Conservation (phyloP, 2,888 invertebrate genomes). For the Orthosia incerta region DNA sequence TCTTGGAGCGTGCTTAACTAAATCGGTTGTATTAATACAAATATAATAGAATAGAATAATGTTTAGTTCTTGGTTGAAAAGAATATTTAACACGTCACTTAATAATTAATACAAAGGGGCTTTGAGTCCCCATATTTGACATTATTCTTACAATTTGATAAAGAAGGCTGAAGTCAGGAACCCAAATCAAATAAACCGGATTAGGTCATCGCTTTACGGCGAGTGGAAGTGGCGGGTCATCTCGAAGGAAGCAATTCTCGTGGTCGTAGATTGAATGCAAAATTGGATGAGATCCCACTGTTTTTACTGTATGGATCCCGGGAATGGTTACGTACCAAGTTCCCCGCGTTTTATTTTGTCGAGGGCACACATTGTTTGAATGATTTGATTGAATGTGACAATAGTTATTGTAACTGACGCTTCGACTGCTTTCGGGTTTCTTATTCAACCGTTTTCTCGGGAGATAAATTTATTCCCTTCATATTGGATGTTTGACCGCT, state of each 20-base stretch:
- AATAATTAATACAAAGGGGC: slow-evolving; percentile 53
- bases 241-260: slow-evolving; percentile 89
- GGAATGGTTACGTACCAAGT: slow-evolving; percentile 81
- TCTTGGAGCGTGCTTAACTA: slow-evolving; percentile 19
- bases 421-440: slow-evolving; percentile 76
- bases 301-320: slow-evolving; percentile 87
- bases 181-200: slow-evolving; percentile 90
- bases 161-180: slow-evolving; percentile 85
- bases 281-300: slow-evolving; percentile 90
- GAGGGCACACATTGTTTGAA: slow-evolving; percentile 83
- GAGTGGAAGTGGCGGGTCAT: slow-evolving; percentile 89
- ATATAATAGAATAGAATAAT: not conserved
- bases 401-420: slow-evolving; percentile 86
- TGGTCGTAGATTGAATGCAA: slow-evolving; percentile 91
- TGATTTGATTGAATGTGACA: slow-evolving; percentile 90
- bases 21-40: slow-evolving; percentile 56
- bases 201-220: slow-evolving; percentile 90
- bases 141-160: slow-evolving; percentile 83
- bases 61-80: no score
- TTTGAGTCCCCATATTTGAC: slow-evolving; percentile 71
- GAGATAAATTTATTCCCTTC: slow-evolving; percentile 75
- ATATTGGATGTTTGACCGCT: slow-evolving; percentile 73
- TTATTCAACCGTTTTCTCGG: slow-evolving; percentile 75
- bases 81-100: no score
- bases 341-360: slow-evolving; percentile 85